Percentiles rank a stretch among this genome's conserved stretches.
phyloP scores from a whole-genome alignment of 2,888 invertebrate species.

The Patella caerulea region DNA sequence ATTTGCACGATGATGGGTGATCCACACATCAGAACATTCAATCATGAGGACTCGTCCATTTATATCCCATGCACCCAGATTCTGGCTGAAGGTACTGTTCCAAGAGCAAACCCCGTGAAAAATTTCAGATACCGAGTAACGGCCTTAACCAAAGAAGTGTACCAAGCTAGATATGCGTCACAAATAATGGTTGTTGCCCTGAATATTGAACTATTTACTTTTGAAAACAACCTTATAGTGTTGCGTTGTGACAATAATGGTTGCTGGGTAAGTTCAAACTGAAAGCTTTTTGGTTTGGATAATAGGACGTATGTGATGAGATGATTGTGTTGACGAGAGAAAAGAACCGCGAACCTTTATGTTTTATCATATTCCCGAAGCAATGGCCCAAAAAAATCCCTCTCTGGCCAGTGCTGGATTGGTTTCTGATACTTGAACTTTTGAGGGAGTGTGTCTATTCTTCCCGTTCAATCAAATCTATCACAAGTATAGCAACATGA shows the following conservation, averaged over 20 bases:
- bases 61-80: not conserved
- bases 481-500: no score
- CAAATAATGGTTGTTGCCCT: not conserved
- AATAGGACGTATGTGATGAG: no score
- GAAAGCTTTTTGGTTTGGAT: no score
- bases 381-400: no score
- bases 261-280: no score
- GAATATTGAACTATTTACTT: not conserved
- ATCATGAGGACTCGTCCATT: not conserved
- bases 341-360: no score
- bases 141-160: not conserved
- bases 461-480: no score
- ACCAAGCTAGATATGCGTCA: not conserved
- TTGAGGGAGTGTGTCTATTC: no score
- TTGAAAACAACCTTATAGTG: not conserved
- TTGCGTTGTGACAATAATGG: not conserved
- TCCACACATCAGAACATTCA: not conserved
- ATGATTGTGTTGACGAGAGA: no score
- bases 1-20: not conserved
- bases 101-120: not conserved
- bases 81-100: not conserved
- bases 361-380: no score
- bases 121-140: not conserved
- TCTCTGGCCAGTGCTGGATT: no score
- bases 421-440: no score